Percentiles rank a stretch among this genome's conserved stretches.
These are phyloP conservation scores for Hirundo rustica DNA, from an alignment of 2,797 vertebrate species.

Conservation along the genomic window DNA sequence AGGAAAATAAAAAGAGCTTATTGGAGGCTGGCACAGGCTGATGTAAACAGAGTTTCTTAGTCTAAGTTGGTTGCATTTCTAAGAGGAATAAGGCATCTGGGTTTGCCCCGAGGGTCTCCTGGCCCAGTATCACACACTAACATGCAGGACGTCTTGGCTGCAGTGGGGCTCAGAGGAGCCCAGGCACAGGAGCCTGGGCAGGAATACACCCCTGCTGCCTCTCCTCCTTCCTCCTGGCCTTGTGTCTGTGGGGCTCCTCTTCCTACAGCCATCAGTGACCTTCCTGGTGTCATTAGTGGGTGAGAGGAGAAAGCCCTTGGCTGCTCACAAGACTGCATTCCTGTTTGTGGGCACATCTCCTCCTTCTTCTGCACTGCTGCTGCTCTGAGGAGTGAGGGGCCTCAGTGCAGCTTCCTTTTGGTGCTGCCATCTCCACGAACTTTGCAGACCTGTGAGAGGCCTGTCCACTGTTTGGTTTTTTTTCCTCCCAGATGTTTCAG, in stretches of 20 bases:
- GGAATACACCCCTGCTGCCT: neutral
- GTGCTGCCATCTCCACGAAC: rapidly evolving
- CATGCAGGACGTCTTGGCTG: neutral
- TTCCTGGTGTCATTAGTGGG: neutral
- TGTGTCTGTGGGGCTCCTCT: neutral
- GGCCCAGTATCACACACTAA: neutral
- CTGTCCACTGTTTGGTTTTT: neutral
- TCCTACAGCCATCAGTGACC: neutral
- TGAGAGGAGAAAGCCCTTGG: neutral
- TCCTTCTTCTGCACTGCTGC: neutral
- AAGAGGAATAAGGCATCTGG: neutral
- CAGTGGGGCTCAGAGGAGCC: neutral
- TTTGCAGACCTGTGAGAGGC: neutral
- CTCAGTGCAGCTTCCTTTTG: neutral
- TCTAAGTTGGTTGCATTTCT: neutral
- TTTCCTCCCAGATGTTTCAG: neutral
- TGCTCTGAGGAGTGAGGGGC: neutral
- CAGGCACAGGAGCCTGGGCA: neutral
- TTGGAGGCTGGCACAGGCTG: neutral
- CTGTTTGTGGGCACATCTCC: neutral
- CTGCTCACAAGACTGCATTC: neutral
- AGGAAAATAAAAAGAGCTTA: neutral
- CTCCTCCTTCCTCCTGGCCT: neutral
- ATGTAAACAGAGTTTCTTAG: neutral
- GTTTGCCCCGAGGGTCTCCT: neutral